These are phyloP conservation scores for Drosophila sechellia DNA, from an alignment of 1,140 invertebrate species.

Conservation along the genomic window DNA sequence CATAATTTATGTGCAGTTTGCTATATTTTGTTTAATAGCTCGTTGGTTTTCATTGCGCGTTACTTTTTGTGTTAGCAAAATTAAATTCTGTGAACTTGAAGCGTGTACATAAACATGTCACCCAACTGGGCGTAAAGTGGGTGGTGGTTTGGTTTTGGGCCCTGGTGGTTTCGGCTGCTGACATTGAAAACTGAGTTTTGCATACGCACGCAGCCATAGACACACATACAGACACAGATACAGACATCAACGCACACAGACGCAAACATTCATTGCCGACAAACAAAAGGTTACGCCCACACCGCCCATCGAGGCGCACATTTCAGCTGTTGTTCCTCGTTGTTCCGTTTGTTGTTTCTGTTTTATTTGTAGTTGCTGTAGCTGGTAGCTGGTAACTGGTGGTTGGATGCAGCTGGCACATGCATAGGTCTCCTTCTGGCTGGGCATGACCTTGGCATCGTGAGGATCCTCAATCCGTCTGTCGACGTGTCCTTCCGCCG, in stretches of 20 bases:
- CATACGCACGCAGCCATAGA: conserved; percentile 48
- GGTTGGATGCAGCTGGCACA: no score
- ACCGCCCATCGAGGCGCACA: conserved; percentile 41
- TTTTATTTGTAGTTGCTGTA: conserved; percentile 17
- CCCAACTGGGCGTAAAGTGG: conserved; percentile 20
- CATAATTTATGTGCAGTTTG: neutral
- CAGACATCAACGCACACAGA: conserved; percentile 21
- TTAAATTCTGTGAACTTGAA: conserved; percentile 46
- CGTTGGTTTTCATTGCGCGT: neutral
- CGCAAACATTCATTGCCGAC: conserved; percentile 27
- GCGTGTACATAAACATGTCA: conserved; percentile 42
- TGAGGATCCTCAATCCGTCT: conserved; percentile 57
- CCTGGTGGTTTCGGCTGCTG: conserved; percentile 49
- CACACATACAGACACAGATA: conserved; percentile 12
- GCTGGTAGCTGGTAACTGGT: neutral
- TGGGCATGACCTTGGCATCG: conserved; percentile 53
- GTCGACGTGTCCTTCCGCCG: conserved; percentile 49
- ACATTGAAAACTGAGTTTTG: conserved; percentile 73
- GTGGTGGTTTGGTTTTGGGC: conserved; percentile 2
- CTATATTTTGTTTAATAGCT: neutral
- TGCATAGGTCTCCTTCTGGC: conserved; percentile 12
- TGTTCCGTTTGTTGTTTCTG: conserved; percentile 37
- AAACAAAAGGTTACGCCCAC: conserved; percentile 74
- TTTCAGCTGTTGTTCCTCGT: conserved; percentile 35
- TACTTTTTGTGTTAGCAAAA: conserved; percentile 14